Evolutionary conservation across 1,140 invertebrate species (phyloP), one percentile per base, ranked within the genome.

Genomic region (Drosophila guanche): DNA sequence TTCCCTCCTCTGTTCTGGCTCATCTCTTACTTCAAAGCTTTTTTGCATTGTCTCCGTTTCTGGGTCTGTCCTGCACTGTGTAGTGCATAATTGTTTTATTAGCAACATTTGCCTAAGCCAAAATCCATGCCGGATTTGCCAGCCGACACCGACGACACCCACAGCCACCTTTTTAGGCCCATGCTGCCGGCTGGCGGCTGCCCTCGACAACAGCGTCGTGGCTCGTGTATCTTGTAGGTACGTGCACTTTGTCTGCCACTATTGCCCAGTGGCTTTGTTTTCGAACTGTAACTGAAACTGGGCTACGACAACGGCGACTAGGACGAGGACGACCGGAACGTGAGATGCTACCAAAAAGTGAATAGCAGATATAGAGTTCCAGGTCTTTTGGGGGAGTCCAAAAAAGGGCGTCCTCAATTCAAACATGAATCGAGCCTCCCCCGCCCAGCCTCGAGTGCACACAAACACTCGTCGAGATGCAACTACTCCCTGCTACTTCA

Each of bases 21-120:
- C 59, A 51, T 55, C 62, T 65, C 67, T 56, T 65, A 52, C 51
- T 23, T 47, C 22, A 51, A 61, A 14, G 43, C 22, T 12, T 50
- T 25, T 47, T 75, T 56, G 43, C 68, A 59, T 59, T 78, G 51
- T 48, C 62, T 54, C 60, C 52, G 16, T 47, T 55, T 60, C 46
- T 54, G 56, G 51, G 45, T 50, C 14, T 77, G 57, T 58, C 57
- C 43, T 54, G 57, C 27, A 52, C 54, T 73, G 29, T 85, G 73
- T 69, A 76, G 72, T 80, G 80, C 83, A 85, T 85, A 85, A 85
- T 85, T 85, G 81, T 85, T 85, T 85, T 85, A 85, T 85, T 85
- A 85, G 81, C 81, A 63, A 57, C 79, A 83, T 83, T 83, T 83
- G 74, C 79, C 79, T 74, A 75, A 84, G 75, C 69, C 70, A 42